Evolutionary conservation across 1,140 invertebrate species (phyloP), one percentile per base, ranked within the genome.

Genomic region (Agrypnia vestita): DNA sequence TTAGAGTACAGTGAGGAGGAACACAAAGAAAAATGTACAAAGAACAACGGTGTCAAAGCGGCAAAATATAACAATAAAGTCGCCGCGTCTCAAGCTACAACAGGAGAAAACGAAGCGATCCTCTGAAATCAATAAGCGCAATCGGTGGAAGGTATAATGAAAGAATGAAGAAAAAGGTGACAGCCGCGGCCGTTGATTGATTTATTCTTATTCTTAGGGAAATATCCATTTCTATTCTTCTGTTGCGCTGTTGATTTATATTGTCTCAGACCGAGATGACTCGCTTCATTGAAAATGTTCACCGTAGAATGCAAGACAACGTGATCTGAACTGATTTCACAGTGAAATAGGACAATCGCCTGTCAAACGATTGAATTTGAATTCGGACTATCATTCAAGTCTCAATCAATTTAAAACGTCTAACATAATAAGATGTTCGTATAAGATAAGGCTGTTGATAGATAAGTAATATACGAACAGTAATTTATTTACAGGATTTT

Each of bases 1-100:
- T 82, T 82, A 82, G 74, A 80, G 78, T 56, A 76, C 59, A 76
- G 73, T 44, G 55, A 59, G 55, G 46, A 64, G 17, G 46, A 17
- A 12, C 44, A 44, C 73, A 80, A 80, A 80, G 79, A 80, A 80
- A 80, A 76, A 80, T 71, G n/a, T 64, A 81, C 67, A 77, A 81
- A 77, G 69, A 71, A 77, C 61, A 53, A 19, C 74, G 80, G 72
- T 69, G 79, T 80, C 73, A 76, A 76, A 67, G 79, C 79, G 53
- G 35, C 25, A 55, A 74, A 75, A 75, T 75, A 75, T 75, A 46
- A 43, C 55, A 75, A 75, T 15, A 75, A 43, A 46, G 71, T 49
- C 21, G 61, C 61, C 61, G 61, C 61, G 61, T 44, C 61, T 64
- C 19, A 3, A 64, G 35, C 61, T 64, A 64, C 19, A 64, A 64